phyloP scores from a whole-genome alignment of 2,113 vertebrate genomes.

The Ophthalmolycus amberensis region DNA sequence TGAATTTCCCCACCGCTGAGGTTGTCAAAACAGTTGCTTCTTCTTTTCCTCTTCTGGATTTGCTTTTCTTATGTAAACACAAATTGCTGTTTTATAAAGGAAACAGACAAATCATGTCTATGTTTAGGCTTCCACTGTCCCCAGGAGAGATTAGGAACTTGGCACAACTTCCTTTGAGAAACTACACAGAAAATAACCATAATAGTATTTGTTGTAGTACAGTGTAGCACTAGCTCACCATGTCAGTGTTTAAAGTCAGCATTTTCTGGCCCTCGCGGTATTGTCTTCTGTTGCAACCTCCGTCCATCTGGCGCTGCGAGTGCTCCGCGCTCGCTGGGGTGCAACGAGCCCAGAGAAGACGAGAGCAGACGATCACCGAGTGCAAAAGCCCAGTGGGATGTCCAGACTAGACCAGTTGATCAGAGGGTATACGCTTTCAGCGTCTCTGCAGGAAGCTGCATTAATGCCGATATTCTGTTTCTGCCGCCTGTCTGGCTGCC shows the following conservation, averaged over 20 bases:
- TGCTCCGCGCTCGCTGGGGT: conserved; percentile 9
- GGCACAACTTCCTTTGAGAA: conserved; percentile 27
- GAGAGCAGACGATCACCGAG: conserved; percentile 57
- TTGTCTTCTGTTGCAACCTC: conserved; percentile 13
- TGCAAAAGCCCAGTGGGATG: conserved; percentile 45
- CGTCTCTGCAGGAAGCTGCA: conserved; percentile 60
- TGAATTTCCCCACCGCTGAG: not conserved
- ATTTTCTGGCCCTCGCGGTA: conserved; percentile 12
- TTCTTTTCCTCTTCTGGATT: not conserved
- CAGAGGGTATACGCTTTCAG: conserved; percentile 58
- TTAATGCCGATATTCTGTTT: conserved; percentile 53
- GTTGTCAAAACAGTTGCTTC: not conserved
- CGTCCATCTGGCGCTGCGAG: conserved; percentile 45
- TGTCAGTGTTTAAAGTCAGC: not conserved
- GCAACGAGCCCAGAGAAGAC: conserved; percentile 50
- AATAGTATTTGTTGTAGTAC: not conserved
- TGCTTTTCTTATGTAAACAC: conserved; percentile 13
- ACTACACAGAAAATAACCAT: not conserved
- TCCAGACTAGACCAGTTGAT: conserved; percentile 56
- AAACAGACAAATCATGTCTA: conserved; percentile 34
- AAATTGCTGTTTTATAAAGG: conserved; percentile 19
- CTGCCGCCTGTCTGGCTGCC: conserved; percentile 43
- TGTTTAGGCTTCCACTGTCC: conserved; percentile 36
- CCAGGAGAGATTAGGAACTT: conserved; percentile 23
- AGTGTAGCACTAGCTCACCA: not conserved